These are phyloP conservation scores for Drosophila sechellia DNA, from an alignment of 1,140 invertebrate species.

Conservation along the genomic window DNA sequence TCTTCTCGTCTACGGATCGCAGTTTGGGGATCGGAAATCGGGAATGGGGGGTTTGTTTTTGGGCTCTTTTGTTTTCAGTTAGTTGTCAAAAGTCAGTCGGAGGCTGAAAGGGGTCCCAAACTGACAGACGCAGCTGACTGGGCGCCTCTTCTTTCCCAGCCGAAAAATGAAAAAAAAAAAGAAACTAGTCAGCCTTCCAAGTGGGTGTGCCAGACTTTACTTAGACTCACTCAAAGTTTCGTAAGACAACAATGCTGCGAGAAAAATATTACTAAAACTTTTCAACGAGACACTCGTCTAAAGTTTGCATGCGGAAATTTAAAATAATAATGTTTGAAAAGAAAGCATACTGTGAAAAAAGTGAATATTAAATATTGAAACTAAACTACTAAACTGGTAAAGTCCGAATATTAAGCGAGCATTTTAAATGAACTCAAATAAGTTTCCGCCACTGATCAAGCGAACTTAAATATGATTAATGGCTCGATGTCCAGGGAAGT, in stretches of 20 bases:
- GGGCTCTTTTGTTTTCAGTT: slow-evolving; percentile 26
- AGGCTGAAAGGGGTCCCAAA: slow-evolving; percentile 1
- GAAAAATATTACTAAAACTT: slow-evolving; percentile 26
- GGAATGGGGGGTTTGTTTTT: slow-evolving; percentile 6
- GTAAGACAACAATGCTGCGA: slow-evolving; percentile 22
- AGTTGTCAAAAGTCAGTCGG: slow-evolving; percentile 32
- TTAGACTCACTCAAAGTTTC: slow-evolving; percentile 26
- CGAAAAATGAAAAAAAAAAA: not conserved
- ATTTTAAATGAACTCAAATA: not conserved
- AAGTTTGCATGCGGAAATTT: not conserved
- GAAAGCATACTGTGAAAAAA: not conserved
- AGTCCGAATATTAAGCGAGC: too few species aligned
- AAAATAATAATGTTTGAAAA: not conserved
- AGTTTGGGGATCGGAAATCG: slow-evolving; percentile 16
- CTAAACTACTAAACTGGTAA: too few species aligned
- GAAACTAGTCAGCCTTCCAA: slow-evolving; percentile 12
- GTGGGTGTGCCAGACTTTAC: slow-evolving; percentile 43
- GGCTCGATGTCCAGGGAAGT: not conserved
- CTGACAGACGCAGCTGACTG: slow-evolving; percentile 17
- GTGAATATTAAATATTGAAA: not conserved
- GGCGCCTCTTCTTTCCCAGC: not conserved
- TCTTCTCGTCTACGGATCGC: slow-evolving; percentile 31
- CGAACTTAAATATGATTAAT: slow-evolving; percentile 25
- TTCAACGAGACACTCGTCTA: not conserved
- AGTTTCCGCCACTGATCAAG: not conserved